These are phyloP conservation scores for Nothocercus julius DNA, from an alignment of 2,113 vertebrate species.

Conservation along the genomic window DNA sequence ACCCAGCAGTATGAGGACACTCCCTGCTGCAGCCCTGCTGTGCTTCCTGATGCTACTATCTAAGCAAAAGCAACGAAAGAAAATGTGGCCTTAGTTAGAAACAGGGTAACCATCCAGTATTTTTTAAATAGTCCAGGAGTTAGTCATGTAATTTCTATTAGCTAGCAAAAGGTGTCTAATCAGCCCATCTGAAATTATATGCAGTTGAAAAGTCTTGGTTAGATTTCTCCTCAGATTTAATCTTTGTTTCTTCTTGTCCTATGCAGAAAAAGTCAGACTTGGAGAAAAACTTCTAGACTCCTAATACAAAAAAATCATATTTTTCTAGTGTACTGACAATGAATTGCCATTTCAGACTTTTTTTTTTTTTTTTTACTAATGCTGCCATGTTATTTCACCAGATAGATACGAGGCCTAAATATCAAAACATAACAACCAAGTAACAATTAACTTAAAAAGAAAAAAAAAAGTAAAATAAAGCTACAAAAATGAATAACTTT, in stretches of 20 bases:
- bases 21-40: not conserved
- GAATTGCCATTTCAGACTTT: constrained; percentile 6
- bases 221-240: not conserved
- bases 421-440: constrained; percentile 9
- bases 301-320: not conserved
- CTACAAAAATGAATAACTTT: constrained; percentile 43
- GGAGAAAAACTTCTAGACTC: not conserved
- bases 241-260: not conserved
- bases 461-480: constrained; percentile 14
- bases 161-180: not conserved
- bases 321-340: not conserved
- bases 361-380: constrained; percentile 8
- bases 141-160: not conserved
- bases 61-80: not conserved
- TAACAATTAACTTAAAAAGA: constrained; percentile 11
- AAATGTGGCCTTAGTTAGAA: not conserved
- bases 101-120: not conserved
- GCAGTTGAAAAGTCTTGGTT: not conserved
- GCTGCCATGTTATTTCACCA: not conserved
- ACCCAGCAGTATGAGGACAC: not conserved
- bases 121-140: not conserved
- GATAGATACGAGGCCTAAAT: constrained; percentile 16
- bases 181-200: not conserved
- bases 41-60: not conserved
- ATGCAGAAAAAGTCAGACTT: not conserved